These are phyloP conservation scores for Volucella inflata DNA, from an alignment of 2,888 invertebrate species.

Conservation along the genomic window DNA sequence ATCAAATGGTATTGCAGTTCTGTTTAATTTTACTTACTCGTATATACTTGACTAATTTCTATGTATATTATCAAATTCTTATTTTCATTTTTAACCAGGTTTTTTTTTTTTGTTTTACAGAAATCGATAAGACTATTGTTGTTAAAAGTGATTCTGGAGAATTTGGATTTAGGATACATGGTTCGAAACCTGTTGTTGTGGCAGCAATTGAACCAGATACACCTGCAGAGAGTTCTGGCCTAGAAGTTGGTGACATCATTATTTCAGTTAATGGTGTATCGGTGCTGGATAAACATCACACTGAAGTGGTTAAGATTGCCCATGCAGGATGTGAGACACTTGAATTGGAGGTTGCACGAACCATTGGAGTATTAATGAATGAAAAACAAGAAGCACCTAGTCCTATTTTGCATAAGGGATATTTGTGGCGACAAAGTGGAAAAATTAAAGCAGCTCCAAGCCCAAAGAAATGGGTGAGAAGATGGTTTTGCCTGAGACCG, in stretches of 20 bases:
- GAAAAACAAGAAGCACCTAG: constrained; percentile 86
- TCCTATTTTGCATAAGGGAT: constrained; percentile 89
- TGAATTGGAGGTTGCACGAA: constrained; percentile 94
- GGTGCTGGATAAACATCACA: constrained; percentile 96
- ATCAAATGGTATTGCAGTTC: constrained; percentile 84
- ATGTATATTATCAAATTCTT: neutral
- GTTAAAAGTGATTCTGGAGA: constrained; percentile 93
- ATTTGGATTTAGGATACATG: constrained; percentile 97
- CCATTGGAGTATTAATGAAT: constrained; percentile 91
- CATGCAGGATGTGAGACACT: constrained; percentile 94
- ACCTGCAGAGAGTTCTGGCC: constrained; percentile 95
- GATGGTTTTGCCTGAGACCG: constrained; percentile 95
- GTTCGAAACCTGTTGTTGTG: constrained; percentile 97
- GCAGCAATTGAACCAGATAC: constrained; percentile 97
- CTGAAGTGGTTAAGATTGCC: constrained; percentile 96
- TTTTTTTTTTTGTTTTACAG: constrained; percentile 84
- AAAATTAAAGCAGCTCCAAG: constrained; percentile 85
- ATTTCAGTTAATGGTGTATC: constrained; percentile 95
- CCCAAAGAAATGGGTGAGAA: constrained; percentile 90
- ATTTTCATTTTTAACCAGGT: neutral
- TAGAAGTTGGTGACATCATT: constrained; percentile 97
- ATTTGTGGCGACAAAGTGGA: constrained; percentile 90
- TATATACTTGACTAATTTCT: neutral
- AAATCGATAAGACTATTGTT: constrained; percentile 94
- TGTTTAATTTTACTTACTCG: neutral